phyloP scores from a whole-genome alignment of 2,113 vertebrate species.

The Buteo buteo region DNA sequence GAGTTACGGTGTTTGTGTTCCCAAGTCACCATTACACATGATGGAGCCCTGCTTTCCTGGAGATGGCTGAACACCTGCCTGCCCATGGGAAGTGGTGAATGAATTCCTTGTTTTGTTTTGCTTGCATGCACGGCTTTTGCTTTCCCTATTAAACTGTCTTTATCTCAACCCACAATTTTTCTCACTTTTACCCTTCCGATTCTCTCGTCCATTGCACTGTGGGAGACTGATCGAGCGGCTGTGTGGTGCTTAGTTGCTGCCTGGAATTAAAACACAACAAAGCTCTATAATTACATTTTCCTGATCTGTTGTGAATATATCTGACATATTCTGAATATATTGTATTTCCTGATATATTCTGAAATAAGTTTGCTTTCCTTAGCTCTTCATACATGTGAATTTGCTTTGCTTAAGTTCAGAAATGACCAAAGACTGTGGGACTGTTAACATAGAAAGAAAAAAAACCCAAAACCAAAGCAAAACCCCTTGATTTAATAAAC shows the following conservation, averaged over 20 bases:
- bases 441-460: neutral
- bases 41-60: neutral
- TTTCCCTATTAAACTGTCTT: neutral
- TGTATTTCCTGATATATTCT: neutral
- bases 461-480: neutral
- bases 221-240: accelerated
- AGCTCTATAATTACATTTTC: neutral
- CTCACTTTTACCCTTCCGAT: neutral
- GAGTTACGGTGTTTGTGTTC: no score
- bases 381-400: neutral
- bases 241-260: neutral
- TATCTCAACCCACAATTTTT: neutral
- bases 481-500: neutral
- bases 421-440: neutral
- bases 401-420: neutral
- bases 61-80: neutral
- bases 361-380: neutral
- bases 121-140: accelerated
- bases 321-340: neutral
- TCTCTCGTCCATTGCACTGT: accelerated
- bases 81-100: neutral
- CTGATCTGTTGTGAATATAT: neutral
- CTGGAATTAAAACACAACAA: neutral
- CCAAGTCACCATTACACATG: no score
- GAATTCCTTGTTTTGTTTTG: neutral